These are phyloP conservation scores for Sisor rabdophorus DNA, from an alignment of 2,113 vertebrate genomes.

Conservation along the genomic window DNA sequence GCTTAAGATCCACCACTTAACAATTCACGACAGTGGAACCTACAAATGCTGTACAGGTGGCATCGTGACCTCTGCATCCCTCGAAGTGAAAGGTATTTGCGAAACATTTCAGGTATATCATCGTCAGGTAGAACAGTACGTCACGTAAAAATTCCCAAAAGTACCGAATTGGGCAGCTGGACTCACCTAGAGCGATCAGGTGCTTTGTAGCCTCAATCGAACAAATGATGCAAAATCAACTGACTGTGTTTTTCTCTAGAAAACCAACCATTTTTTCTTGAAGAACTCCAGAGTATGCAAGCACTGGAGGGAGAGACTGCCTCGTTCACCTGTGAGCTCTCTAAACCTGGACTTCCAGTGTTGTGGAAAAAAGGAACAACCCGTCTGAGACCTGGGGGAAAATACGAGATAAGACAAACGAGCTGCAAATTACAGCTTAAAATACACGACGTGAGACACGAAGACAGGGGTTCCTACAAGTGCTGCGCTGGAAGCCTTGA, in stretches of 20 bases:
- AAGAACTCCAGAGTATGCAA: conserved; percentile 65
- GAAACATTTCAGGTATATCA: neutral
- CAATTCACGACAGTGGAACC: conserved; percentile 52
- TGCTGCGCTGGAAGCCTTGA: conserved; percentile 69
- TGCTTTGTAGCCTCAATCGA: neutral
- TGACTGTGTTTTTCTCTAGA: conserved; percentile 39
- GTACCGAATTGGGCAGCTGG: neutral
- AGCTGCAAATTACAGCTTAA: conserved; percentile 63
- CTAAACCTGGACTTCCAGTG: conserved; percentile 60
- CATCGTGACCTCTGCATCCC: conserved; percentile 46
- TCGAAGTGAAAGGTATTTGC: conserved; percentile 17
- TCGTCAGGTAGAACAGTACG: neutral
- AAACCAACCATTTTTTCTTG: conserved; percentile 59
- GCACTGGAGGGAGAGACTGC: conserved; percentile 60
- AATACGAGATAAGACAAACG: conserved; percentile 71
- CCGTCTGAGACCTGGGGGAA: conserved; percentile 60
- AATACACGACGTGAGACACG: conserved; percentile 60
- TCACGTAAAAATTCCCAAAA: neutral
- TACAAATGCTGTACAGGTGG: conserved; percentile 42
- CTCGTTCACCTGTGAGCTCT: conserved; percentile 68
- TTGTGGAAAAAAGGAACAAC: conserved; percentile 71
- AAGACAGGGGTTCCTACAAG: conserved; percentile 72
- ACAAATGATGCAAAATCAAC: too few relatives aligned
- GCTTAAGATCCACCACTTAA: conserved; percentile 64
- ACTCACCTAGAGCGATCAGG: neutral